Conservation (phyloP, 2,113 vertebrate genomes). For the Geococcyx californianus region DNA sequence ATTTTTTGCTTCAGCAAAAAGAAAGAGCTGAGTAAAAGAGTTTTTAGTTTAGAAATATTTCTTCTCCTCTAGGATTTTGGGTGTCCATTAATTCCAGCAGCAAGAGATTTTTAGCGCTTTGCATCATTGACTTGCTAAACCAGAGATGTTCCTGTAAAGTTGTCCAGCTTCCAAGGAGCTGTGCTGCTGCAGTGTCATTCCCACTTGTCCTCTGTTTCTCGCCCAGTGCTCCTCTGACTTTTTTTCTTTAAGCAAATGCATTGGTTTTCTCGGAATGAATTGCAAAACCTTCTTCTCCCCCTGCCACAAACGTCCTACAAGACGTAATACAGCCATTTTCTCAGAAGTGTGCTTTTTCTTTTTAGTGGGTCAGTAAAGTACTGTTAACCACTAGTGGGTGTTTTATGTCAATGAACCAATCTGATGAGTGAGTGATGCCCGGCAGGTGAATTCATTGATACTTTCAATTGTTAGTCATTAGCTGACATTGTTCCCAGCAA, state of each 20-base stretch:
- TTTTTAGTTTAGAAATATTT: conserved; percentile 8
- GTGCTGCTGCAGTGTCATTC: conserved; percentile 4
- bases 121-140: not conserved
- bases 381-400: not conserved
- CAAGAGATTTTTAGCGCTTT: not conserved
- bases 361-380: not conserved
- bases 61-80: not conserved
- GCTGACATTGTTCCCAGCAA: not conserved
- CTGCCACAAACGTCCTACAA: not conserved
- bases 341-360: not conserved
- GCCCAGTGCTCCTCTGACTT: not conserved
- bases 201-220: not conserved
- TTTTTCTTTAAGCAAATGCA: not conserved
- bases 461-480: not conserved
- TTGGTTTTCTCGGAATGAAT: not conserved
- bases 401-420: not conserved
- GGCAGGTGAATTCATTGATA: not conserved
- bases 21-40: not conserved
- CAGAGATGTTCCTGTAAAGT: not conserved
- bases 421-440: not conserved
- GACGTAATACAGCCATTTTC: not conserved
- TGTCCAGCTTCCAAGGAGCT: not conserved
- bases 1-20: conserved; percentile 18
- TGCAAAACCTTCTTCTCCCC: not conserved
- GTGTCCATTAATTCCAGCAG: not conserved